phyloP scores from a whole-genome alignment of 2,888 invertebrate genomes.

The Creontiades dilutus region DNA sequence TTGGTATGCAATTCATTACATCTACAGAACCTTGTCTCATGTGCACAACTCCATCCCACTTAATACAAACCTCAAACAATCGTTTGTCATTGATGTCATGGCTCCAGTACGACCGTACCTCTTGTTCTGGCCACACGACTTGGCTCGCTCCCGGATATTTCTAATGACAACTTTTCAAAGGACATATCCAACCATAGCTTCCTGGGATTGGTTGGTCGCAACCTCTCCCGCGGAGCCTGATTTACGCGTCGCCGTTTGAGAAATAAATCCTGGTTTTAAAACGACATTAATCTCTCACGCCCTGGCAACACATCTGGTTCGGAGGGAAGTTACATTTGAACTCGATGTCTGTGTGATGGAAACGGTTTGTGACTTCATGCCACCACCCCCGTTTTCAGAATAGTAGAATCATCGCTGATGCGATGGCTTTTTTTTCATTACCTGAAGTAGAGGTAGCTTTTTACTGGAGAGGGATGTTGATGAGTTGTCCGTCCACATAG shows the following conservation, averaged over 20 bases:
- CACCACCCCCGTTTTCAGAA: neutral
- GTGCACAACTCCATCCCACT: neutral
- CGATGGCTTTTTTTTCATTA: too few species aligned
- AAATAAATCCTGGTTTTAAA: slow-evolving; percentile 36
- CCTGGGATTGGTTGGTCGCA: neutral
- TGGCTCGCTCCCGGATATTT: neutral
- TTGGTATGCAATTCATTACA: too few species aligned
- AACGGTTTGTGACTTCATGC: neutral
- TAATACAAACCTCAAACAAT: neutral
- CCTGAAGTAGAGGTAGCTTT: too few species aligned
- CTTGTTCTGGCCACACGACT: slow-evolving; percentile 5
- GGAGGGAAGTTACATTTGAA: neutral
- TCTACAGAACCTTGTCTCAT: neutral
- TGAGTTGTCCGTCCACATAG: too few species aligned
- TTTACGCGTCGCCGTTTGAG: slow-evolving; percentile 19
- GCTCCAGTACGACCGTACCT: neutral
- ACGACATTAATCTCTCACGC: slow-evolving; percentile 19
- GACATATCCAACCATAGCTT: neutral
- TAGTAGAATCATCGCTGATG: too few species aligned
- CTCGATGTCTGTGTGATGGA: neutral
- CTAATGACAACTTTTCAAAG: neutral
- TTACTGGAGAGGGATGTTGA: too few species aligned
- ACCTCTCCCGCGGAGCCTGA: slow-evolving; percentile 28
- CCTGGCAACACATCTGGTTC: slow-evolving; percentile 28
- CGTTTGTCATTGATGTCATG: neutral